These are phyloP conservation scores for Brachyptera putata DNA, from an alignment of 2,888 invertebrate species.

Conservation along the genomic window DNA sequence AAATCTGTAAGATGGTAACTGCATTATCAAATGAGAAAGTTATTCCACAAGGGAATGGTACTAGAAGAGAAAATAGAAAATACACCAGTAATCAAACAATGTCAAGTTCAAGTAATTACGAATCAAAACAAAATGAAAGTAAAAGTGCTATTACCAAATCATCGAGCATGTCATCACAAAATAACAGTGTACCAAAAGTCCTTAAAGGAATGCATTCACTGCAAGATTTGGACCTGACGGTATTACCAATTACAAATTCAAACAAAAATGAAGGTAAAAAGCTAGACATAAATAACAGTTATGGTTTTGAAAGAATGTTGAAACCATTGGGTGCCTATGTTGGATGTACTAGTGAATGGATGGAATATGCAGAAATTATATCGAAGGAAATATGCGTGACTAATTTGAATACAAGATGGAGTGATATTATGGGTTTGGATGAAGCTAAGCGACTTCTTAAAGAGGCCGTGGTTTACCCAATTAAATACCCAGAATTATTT, in stretches of 20 bases:
- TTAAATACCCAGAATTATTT: conserved; percentile 68
- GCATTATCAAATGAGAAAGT: conserved; percentile 1
- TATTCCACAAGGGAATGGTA: too few relatives aligned
- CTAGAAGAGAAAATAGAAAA: background rate
- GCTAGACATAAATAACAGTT: background rate
- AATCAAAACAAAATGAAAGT: conserved; percentile 10
- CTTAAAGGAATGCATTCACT: background rate
- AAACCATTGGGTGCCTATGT: conserved; percentile 42
- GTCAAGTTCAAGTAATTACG: too few relatives aligned
- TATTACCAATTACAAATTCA: background rate
- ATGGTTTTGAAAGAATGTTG: conserved; percentile 36
- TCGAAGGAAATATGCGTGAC: conserved; percentile 61
- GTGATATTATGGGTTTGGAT: conserved; percentile 73
- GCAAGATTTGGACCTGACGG: background rate
- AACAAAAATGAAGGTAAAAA: background rate
- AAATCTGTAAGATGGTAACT: conserved; percentile 60
- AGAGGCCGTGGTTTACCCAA: conserved; percentile 81
- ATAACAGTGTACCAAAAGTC: conserved; percentile 1
- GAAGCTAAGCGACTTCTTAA: conserved; percentile 71
- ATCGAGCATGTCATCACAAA: background rate
- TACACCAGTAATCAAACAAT: too few relatives aligned
- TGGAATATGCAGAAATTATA: conserved; percentile 60
- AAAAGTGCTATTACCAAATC: background rate
- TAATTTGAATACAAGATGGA: conserved; percentile 69
- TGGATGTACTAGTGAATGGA: conserved; percentile 53